phyloP scores from a whole-genome alignment of 2,888 invertebrate species.

The Parthenolecanium corni region DNA sequence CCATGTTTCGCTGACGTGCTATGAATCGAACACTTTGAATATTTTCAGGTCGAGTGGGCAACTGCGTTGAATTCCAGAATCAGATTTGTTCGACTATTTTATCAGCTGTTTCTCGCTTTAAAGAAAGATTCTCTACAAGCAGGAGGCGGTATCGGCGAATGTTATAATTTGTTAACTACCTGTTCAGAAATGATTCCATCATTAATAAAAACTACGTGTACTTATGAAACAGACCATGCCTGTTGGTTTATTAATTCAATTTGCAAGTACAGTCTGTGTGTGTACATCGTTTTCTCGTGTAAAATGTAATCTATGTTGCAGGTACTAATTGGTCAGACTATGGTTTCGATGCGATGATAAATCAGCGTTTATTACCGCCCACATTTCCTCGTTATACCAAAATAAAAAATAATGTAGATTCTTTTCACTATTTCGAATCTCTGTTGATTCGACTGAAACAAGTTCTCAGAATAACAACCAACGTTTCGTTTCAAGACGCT shows the following conservation, averaged over 20 bases:
- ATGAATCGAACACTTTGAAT: too few species aligned
- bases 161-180: constrained; percentile 65
- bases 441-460: constrained; percentile 67
- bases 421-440: constrained; percentile 67
- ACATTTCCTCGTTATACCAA: constrained; percentile 95
- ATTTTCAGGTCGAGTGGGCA: constrained; percentile 36
- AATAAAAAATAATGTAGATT: constrained; percentile 64
- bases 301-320: not conserved
- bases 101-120: constrained; percentile 48
- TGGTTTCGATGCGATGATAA: constrained; percentile 93
- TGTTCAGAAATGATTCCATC: constrained; percentile 67
- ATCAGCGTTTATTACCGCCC: constrained; percentile 90
- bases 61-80: constrained; percentile 64
- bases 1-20: not conserved
- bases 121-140: constrained; percentile 51
- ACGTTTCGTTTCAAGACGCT: constrained; percentile 67
- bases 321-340: constrained; percentile 40
- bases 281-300: too few species aligned
- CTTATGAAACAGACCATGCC: not conserved
- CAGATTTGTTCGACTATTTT: constrained; percentile 74
- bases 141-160: constrained; percentile 52
- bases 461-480: constrained; percentile 68
- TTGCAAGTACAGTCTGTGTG: too few species aligned
- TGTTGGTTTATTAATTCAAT: too few species aligned
- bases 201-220: constrained; percentile 28